Evolutionary conservation across 2,888 invertebrate genomes (phyloP).

Genomic region (Drosophila anomelani): DNA sequence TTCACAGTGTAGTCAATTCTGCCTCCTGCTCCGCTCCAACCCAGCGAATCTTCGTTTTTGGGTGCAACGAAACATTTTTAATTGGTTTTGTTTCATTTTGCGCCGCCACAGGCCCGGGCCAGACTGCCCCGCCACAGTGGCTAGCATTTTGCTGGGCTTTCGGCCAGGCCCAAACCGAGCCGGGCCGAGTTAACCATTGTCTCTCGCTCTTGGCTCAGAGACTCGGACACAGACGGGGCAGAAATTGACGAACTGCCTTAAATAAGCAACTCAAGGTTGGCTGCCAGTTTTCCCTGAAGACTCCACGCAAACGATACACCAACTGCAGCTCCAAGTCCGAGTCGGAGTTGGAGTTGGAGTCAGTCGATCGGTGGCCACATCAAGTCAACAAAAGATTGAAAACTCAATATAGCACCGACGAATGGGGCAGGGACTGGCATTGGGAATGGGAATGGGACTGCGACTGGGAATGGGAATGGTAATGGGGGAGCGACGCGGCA

Average conservation of each 20-base stretch:
- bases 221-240: conserved; percentile 32
- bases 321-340: conserved; percentile 11
- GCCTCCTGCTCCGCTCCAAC: conserved; percentile 9
- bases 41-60: conserved; percentile 75
- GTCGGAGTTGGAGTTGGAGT: conserved; percentile 35
- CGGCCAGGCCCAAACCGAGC: conserved; percentile 19
- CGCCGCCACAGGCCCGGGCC: conserved; percentile 64
- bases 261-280: conserved; percentile 80
- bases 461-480: conserved; percentile 15
- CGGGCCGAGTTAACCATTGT: conserved; percentile 57
- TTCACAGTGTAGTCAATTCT: conserved; percentile 2
- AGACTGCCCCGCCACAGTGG: conserved; percentile 72
- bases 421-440: conserved; percentile 52
- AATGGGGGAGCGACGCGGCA: conserved; percentile 26
- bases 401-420: conserved; percentile 81
- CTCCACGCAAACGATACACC: conserved; percentile 47
- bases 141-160: conserved; percentile 74
- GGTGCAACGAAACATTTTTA: conserved; percentile 82
- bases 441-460: conserved; percentile 21
- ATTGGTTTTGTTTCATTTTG: conserved; percentile 81
- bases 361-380: conserved; percentile 79
- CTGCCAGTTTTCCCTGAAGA: conserved; percentile 81
- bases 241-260: conserved; percentile 78
- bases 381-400: conserved; percentile 81
- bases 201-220: conserved; percentile 36